Base-by-base conservation (phyloP, 2,888 invertebrate species). In the Scrobipalpa costella region DNA sequence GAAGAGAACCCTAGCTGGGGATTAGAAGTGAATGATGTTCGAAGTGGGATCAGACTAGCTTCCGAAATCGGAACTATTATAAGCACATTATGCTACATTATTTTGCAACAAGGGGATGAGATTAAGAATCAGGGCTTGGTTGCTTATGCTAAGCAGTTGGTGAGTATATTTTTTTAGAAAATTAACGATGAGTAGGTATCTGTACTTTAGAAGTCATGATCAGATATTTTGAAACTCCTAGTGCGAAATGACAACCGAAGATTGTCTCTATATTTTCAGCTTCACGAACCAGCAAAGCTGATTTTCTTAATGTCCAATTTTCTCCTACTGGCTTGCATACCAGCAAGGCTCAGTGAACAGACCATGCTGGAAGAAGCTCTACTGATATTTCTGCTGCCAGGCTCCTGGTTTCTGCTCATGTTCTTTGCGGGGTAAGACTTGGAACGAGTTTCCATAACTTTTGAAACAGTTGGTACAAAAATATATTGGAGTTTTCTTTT, bases 341-440 rank as follows among this genome's bases (percentile, higher is more conserved):
- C 98, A 0, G 96, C 95, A 70, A 94, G 99, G 6, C 77, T 97
- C 13, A 92, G 93, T 67, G 94, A 93, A 9, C 94, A 96, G 76
- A 93, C 94, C 57, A 93, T 94, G 75, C 93, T 95, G 0, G 99
- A 99, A 85, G 99, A 99, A 83, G 96, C 97, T 0, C 94, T 99
- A 60, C 91, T 99, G 33, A 94, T 98, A 47, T 95, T 99, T 74
- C 96, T 99, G 0, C 95, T 99, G 21, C 99, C 99, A 0, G 97
- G 98, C 5, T 97, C 97, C 40, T 99, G 99, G 99, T 98, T 99
- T 83, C 94, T 98, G 52, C 93, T 99, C 21, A 98, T 99, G 95
- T 99, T 99, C 86, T 99, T 99, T 88, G 99, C 99, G 49, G 98
- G 99, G 99, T 99, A 92, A 90, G 81, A 59, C n/a, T 57, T 2